Evolutionary conservation across 2,888 invertebrate species (phyloP).

Genomic region (Ectobius pallidus): DNA sequence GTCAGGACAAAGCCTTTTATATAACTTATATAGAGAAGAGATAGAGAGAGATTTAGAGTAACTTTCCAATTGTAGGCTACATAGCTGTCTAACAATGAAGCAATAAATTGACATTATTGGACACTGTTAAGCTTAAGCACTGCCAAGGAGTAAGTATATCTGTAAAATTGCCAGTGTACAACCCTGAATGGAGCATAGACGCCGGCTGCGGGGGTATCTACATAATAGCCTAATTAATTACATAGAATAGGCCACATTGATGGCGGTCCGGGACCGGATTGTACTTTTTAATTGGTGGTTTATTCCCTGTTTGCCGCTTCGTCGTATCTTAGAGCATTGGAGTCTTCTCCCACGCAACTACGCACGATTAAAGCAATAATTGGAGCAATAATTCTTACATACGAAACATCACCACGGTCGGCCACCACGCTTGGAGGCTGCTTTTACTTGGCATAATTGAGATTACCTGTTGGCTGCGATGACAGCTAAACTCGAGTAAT

Average conservation of each 20-base stretch:
- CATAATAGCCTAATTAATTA: slow-evolving; percentile 30
- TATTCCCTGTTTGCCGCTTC: slow-evolving; percentile 19
- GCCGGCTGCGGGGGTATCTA: slow-evolving; percentile 27
- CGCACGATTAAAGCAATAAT: slow-evolving; percentile 31
- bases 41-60: no score
- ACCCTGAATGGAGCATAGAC: neutral
- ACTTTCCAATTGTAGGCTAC: no score
- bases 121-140: no score
- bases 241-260: slow-evolving; percentile 17
- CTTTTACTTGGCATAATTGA: neutral
- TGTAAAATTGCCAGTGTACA: no score
- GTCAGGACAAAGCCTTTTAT: no score
- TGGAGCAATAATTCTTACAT: slow-evolving; percentile 31
- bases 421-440: neutral
- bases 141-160: no score
- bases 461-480: neutral
- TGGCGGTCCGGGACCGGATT: slow-evolving; percentile 20
- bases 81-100: no score
- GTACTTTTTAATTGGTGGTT: slow-evolving; percentile 36
- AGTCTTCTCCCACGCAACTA: slow-evolving; percentile 34
- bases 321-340: neutral
- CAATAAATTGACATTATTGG: no score
- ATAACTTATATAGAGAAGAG: no score
- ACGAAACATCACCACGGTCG: neutral
- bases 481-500: neutral